These are phyloP conservation scores for Eriocheir sinensis DNA, from an alignment of 1,140 invertebrate genomes.

Conservation along the genomic window DNA sequence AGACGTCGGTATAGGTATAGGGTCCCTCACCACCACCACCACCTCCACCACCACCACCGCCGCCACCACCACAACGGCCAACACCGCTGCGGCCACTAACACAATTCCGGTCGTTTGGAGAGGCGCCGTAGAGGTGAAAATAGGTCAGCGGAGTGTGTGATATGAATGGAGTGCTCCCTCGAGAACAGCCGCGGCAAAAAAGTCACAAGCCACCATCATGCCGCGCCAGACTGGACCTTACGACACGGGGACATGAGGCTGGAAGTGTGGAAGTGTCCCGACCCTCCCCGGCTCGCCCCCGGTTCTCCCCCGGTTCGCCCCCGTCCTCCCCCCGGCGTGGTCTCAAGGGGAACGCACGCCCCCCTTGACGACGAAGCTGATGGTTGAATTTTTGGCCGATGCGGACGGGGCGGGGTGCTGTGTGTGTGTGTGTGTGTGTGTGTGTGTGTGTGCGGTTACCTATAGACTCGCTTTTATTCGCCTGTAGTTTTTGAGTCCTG, in stretches of 20 bases:
- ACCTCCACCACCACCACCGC: conserved; percentile 32
- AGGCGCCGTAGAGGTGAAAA: conserved; percentile 71
- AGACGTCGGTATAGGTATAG: conserved; percentile 36
- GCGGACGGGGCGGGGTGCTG: background rate
- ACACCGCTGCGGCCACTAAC: conserved; percentile 57
- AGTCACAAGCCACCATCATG: conserved; percentile 47
- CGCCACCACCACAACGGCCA: conserved; percentile 53
- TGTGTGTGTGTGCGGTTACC: too few relatives aligned
- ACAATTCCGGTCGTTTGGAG: conserved; percentile 66
- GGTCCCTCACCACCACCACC: conserved; percentile 38
- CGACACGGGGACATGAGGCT: conserved; percentile 36
- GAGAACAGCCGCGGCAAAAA: conserved; percentile 51
- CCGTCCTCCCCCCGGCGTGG: background rate
- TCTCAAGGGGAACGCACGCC: background rate
- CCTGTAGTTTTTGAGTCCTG: too few relatives aligned
- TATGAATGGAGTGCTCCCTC: conserved; percentile 68
- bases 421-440: too few relatives aligned
- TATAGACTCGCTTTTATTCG: too few relatives aligned
- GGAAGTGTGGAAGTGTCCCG: conserved; percentile 56
- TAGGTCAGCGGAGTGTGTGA: conserved; percentile 65
- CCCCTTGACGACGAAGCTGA: too few relatives aligned
- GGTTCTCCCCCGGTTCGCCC: background rate
- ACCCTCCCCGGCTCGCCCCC: background rate
- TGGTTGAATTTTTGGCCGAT: conserved; percentile 68
- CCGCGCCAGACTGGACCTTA: conserved; percentile 63